A percentile compares a stretch with the other conserved stretches of the same genome.
Conservation (phyloP, 2,113 vertebrate genomes). For the Pangasianodon hypophthalmus region DNA sequence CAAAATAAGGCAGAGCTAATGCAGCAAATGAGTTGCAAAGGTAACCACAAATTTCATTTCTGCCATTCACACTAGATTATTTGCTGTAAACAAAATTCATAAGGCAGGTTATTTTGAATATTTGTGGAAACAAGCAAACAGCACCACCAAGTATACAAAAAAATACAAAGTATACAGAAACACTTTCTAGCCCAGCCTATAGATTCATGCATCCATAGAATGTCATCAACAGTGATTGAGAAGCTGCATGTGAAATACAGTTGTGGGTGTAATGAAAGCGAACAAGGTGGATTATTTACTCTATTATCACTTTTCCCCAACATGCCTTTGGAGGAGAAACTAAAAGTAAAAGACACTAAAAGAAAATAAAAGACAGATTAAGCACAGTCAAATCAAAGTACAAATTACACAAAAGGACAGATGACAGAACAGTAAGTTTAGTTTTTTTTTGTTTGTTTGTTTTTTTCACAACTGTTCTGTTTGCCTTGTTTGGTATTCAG, state of each 20-base stretch:
- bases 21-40: background rate
- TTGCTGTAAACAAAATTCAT: background rate
- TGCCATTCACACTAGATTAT: background rate
- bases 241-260: background rate
- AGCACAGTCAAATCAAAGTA: background rate
- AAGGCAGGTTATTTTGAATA: background rate
- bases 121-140: background rate
- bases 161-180: background rate
- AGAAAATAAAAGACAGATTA: background rate
- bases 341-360: background rate
- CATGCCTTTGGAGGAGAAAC: background rate
- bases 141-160: background rate
- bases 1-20: background rate
- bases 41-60: background rate
- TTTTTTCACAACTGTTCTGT: background rate
- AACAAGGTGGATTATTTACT: background rate
- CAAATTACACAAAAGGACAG: background rate
- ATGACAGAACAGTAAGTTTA: background rate
- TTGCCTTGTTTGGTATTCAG: background rate
- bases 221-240: background rate
- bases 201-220: background rate
- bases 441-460: background rate
- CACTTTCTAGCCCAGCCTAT: background rate
- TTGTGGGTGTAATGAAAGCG: background rate
- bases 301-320: background rate